Conservation (phyloP, 2,113 vertebrate genomes). For the Passer domesticus region DNA sequence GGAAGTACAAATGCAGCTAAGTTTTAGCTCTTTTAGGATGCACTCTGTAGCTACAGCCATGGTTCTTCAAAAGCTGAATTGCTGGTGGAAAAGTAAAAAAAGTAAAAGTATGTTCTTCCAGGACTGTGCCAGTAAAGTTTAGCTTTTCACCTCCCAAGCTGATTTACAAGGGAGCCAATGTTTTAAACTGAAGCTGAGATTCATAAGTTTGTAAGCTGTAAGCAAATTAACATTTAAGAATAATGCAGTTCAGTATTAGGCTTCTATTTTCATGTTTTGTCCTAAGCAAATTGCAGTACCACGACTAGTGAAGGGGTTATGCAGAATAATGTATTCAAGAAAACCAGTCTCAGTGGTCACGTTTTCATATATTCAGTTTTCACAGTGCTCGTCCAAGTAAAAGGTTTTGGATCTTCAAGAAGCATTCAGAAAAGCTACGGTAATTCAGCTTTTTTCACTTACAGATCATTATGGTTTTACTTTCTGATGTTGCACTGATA, state of each 20-base stretch:
- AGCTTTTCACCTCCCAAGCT: not conserved
- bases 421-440: conserved; percentile 76
- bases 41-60: not conserved
- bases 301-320: not conserved
- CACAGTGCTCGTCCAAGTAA: conserved; percentile 87
- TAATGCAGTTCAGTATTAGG: not conserved
- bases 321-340: not conserved
- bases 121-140: not conserved
- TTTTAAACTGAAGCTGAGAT: not conserved
- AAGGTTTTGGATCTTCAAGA: conserved; percentile 82
- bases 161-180: accelerated
- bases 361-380: conserved; percentile 78
- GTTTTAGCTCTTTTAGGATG: not conserved
- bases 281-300: not conserved
- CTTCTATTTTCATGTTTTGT: not conserved
- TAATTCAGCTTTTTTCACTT: conserved; percentile 60
- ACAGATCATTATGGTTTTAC: not conserved
- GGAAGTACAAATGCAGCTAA: not conserved
- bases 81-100: not conserved
- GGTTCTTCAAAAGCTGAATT: not conserved
- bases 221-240: not conserved
- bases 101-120: not conserved
- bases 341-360: not conserved
- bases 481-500: not conserved
- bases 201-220: not conserved